A percentile compares a stretch with the other conserved stretches of the same genome.
These are phyloP conservation scores for Strongylocentrotus purpuratus DNA, from an alignment of 35 echinoderm and acorn worm species.

Conservation along the genomic window DNA sequence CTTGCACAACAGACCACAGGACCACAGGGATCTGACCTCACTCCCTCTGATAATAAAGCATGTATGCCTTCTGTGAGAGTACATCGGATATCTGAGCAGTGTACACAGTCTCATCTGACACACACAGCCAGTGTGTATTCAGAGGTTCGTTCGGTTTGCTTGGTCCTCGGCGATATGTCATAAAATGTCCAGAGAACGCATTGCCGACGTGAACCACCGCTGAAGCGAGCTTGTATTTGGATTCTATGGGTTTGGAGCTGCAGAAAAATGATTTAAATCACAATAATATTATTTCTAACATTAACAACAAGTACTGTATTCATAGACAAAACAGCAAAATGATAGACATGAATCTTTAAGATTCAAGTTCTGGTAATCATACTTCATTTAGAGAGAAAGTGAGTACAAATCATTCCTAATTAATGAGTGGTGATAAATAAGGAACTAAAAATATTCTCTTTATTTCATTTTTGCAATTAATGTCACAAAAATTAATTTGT, in stretches of 20 bases:
- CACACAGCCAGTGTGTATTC: constrained; percentile 74
- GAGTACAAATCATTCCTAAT: neutral
- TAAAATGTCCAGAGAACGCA: constrained; percentile 89
- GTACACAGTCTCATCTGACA: constrained; percentile 76
- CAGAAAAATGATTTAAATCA: neutral
- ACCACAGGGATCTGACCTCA: neutral
- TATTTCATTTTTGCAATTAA: no score
- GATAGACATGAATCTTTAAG: no score
- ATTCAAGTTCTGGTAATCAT: no score
- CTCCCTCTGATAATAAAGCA: constrained; percentile 94
- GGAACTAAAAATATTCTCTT: no score
- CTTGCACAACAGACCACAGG: no score
- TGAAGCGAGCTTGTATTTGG: constrained; percentile 71
- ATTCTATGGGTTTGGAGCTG: constrained; percentile 65
- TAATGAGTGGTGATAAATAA: no score
- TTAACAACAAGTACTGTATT: no score
- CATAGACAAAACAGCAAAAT: no score
- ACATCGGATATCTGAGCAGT: constrained; percentile 73
- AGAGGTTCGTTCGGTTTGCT: constrained; percentile 45
- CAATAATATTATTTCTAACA: neutral
- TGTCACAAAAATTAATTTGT: no score
- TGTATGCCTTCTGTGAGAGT: constrained; percentile 86
- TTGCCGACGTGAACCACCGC: constrained; percentile 92
- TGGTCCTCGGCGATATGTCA: constrained; percentile 89
- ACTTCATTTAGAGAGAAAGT: neutral